phyloP scores from a whole-genome alignment of 2,797 vertebrate genomes.

The Sphaeramia orbicularis region DNA sequence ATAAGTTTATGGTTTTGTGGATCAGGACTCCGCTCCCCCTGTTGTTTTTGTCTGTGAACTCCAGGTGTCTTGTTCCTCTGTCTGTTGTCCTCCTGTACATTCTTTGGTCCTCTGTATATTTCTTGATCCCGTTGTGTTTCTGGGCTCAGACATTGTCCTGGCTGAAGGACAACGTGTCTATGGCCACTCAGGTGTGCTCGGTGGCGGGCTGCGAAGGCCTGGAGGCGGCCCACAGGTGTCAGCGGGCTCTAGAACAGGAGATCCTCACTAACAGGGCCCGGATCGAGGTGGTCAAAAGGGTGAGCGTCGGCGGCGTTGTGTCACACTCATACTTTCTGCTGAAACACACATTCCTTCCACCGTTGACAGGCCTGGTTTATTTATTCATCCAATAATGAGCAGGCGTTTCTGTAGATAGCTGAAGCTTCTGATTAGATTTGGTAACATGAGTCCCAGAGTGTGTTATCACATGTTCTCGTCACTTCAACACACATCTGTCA shows the following conservation, averaged over 20 bases:
- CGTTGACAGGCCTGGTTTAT: conserved; percentile 41
- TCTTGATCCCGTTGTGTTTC: too few species aligned
- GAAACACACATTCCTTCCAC: conserved; percentile 35
- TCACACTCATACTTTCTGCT: conserved; percentile 38
- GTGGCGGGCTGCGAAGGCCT: conserved; percentile 64
- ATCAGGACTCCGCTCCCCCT: too few species aligned
- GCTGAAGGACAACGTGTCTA: conserved; percentile 79
- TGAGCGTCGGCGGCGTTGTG: conserved; percentile 66
- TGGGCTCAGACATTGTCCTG: conserved; percentile 82
- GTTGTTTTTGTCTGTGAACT: too few species aligned
- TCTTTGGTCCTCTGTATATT: too few species aligned
- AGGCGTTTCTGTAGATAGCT: conserved; percentile 35
- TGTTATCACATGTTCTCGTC: conserved; percentile 56
- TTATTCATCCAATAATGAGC: conserved; percentile 53
- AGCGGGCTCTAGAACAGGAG: conserved; percentile 81
- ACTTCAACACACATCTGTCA: conserved; percentile 59
- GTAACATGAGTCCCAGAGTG: conserved; percentile 34
- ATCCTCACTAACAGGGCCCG: conserved; percentile 80
- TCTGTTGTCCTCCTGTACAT: too few species aligned
- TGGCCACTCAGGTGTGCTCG: conserved; percentile 74
- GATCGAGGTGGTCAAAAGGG: conserved; percentile 82
- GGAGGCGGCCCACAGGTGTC: conserved; percentile 77
- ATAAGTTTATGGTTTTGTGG: too few species aligned
- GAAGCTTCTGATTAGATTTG: conserved; percentile 46
- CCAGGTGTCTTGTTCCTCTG: too few species aligned